phyloP scores from a whole-genome alignment of 1,140 invertebrate genomes.

The Drosophila ohnishii region DNA sequence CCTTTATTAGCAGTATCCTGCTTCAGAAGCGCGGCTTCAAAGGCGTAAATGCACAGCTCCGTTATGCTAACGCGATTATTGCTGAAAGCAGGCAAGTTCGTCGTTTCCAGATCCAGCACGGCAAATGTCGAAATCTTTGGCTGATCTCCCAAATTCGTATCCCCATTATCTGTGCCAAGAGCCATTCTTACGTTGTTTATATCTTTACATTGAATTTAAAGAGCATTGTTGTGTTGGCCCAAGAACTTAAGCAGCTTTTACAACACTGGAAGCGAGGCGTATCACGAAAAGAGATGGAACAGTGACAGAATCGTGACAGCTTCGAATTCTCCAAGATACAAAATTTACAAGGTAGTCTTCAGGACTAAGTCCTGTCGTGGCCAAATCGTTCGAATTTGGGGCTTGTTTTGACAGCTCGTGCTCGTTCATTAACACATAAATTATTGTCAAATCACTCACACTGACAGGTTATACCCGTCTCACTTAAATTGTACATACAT shows the following conservation, averaged over 20 bases:
- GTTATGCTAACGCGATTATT: slow-evolving; percentile 62
- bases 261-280: slow-evolving; percentile 1
- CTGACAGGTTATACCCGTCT: no score
- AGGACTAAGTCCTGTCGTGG: no score
- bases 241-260: background rate
- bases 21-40: slow-evolving; percentile 48
- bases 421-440: no score
- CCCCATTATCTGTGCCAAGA: background rate
- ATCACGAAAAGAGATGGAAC: slow-evolving; percentile 10
- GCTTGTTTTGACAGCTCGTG: no score
- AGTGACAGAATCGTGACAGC: background rate
- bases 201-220: background rate
- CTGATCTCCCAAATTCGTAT: background rate
- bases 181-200: slow-evolving; percentile 18
- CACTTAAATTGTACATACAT: no score
- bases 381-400: no score
- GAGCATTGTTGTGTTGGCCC: background rate
- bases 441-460: no score
- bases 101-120: slow-evolving; percentile 69
- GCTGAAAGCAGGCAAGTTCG: slow-evolving; percentile 51
- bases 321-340: background rate
- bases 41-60: slow-evolving; percentile 70
- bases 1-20: background rate
- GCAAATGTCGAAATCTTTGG: slow-evolving; percentile 61
- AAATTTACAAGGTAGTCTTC: no score